Evolutionary conservation across 2,113 vertebrate species (phyloP), one percentile per base, ranked within the genome.

Genomic region (Ascaphus truei): DNA sequence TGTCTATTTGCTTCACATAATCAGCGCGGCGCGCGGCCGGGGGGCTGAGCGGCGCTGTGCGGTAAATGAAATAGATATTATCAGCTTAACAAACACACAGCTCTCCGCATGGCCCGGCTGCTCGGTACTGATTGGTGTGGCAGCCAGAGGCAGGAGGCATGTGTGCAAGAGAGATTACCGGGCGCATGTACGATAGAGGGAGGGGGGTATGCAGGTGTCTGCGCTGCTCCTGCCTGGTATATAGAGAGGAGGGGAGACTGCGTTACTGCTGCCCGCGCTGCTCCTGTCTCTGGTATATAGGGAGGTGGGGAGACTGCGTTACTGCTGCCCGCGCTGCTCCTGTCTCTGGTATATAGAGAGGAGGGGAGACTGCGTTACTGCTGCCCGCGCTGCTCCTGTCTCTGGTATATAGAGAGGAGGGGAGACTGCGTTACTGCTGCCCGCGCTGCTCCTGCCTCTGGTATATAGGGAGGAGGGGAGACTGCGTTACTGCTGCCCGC

Each of bases 51-150:
- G 26, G 47, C 13, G 15, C 52, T 71, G 33, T 71, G 45, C 56
- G 41, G 56, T 71, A 71, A 71, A 71, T 71, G 60, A 71, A 68
- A 71, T 71, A 71, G 67, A 71, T 71, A 71, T 71, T 71, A 71
- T 71, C 67, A 61, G 33, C 47, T 13, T 41, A 60, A 69, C 56
- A 71, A 71, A 71, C 56, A 71, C 56, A 23, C 56, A 61, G 67
- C 56, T 51, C 45, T 52, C 43, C 25, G 45, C 51, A n/a, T n/a
- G n/a, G n/a, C n/a, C n/a, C n/a, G n/a, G n/a, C 67, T 71, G 67
- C 57, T 51, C 27, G 2, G 57, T 26, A 31, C 33, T 61, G 67
- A 71, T 71, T 71, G 45, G 56, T 61, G 67, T 71, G 33, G 26
- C 18, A 61, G 43, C 55, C 57, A 37, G 33, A 60, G 56, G 56